Evolutionary conservation across 1,140 invertebrate genomes (phyloP).

Genomic region (Calycopis cecrops): DNA sequence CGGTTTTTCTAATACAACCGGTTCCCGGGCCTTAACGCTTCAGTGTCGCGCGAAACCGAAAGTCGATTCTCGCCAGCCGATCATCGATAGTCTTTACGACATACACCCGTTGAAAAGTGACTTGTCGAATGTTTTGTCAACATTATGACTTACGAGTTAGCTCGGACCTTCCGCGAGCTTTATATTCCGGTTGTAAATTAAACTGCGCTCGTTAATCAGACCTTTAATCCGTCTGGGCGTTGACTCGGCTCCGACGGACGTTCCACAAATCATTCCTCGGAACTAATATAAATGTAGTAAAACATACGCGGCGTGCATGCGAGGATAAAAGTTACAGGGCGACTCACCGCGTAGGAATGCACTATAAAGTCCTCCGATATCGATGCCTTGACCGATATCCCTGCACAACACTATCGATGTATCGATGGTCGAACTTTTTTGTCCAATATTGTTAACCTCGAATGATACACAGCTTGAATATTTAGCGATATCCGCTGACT

Average conservation of each 20-base stretch:
- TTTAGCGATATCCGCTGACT: conserved; percentile 73
- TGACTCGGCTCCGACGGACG: conserved; percentile 45
- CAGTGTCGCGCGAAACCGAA: conserved; percentile 55
- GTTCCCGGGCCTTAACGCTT: conserved; percentile 37
- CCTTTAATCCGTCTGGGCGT: conserved; percentile 70
- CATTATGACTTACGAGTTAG: conserved; percentile 47
- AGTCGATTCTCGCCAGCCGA: conserved; percentile 32
- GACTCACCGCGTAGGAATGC: conserved; percentile 62
- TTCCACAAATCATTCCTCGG: conserved; percentile 26
- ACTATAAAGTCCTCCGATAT: conserved; percentile 26
- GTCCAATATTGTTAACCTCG: conserved; percentile 64
- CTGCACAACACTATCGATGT: background rate
- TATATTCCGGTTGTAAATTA: conserved; percentile 71
- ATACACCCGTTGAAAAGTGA: no score
- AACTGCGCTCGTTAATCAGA: conserved; percentile 63
- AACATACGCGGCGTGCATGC: conserved; percentile 10
- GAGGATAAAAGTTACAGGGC: conserved; percentile 38
- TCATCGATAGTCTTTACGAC: no score
- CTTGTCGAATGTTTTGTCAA: conserved; percentile 41
- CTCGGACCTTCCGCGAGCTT: conserved; percentile 50
- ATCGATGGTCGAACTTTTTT: conserved; percentile 48
- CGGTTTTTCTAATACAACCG: conserved; percentile 1
- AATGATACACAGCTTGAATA: conserved; percentile 72
- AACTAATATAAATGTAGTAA: conserved; percentile 26
- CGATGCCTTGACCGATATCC: background rate